phyloP scores from a whole-genome alignment of 2,797 vertebrate genomes.

The Cossypha heuglini region DNA sequence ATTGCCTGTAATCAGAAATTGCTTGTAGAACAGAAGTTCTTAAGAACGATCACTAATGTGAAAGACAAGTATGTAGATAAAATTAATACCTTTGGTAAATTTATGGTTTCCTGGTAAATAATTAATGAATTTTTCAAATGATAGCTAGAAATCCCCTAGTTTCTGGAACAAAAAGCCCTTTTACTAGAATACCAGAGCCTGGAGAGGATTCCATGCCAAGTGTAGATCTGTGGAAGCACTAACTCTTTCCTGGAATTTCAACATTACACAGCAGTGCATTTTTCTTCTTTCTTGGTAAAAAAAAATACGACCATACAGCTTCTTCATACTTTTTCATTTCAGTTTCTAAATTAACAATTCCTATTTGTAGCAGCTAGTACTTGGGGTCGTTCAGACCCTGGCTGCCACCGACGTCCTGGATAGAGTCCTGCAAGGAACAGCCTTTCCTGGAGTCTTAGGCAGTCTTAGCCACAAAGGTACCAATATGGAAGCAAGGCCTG shows the following conservation, averaged over 20 bases:
- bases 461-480: too few species aligned
- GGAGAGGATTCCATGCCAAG: not conserved
- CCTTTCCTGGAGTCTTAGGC: too few species aligned
- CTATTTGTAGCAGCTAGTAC: too few species aligned
- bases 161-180: not conserved
- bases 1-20: not conserved
- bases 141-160: not conserved
- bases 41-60: not conserved
- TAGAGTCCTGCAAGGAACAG: too few species aligned
- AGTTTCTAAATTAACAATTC: not conserved
- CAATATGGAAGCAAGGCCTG: too few species aligned
- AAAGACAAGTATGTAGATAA: not conserved
- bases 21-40: not conserved
- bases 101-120: not conserved
- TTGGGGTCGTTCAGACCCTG: too few species aligned
- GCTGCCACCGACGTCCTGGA: too few species aligned
- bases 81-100: not conserved
- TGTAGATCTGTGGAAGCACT: not conserved
- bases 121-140: not conserved
- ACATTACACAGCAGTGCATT: not conserved
- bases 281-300: not conserved
- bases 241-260: not conserved
- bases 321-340: not conserved
- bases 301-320: not conserved
- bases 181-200: not conserved